Conservation (phyloP, 1,140 invertebrate species). For the Drosophila lini region DNA sequence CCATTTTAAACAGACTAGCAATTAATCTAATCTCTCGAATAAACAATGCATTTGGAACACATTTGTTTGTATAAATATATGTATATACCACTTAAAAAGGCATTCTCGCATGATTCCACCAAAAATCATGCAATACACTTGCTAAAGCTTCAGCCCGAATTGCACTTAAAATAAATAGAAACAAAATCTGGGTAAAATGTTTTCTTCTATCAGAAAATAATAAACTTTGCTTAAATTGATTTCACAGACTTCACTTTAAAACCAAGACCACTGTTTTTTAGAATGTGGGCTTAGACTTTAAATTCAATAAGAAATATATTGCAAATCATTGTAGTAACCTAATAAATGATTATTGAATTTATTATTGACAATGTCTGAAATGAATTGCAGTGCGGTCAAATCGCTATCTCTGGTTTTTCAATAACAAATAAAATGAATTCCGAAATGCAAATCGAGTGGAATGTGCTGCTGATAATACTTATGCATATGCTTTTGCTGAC, state of each 20-base stretch:
- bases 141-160: not conserved
- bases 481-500: not conserved
- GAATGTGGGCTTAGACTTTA: not conserved
- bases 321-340: not conserved
- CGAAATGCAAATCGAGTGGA: not conserved
- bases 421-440: conserved; percentile 8
- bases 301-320: not conserved
- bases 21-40: not conserved
- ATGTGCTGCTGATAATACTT: conserved; percentile 1
- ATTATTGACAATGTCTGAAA: not conserved
- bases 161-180: not conserved
- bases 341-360: too few species aligned
- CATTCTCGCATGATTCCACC: not conserved
- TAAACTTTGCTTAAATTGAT: not conserved
- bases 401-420: not conserved
- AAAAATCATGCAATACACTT: not conserved
- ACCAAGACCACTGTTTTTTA: not conserved
- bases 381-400: not conserved
- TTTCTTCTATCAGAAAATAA: not conserved
- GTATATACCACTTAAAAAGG: not conserved
- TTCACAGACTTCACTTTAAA: not conserved
- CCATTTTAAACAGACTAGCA: not conserved
- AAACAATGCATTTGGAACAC: not conserved
- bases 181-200: not conserved
- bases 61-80: not conserved